A percentile compares a stretch with the other conserved stretches of the same genome.
These are phyloP conservation scores for Cephalopachus bancanus DNA, from an alignment of 2,797 vertebrate genomes.

Conservation along the genomic window DNA sequence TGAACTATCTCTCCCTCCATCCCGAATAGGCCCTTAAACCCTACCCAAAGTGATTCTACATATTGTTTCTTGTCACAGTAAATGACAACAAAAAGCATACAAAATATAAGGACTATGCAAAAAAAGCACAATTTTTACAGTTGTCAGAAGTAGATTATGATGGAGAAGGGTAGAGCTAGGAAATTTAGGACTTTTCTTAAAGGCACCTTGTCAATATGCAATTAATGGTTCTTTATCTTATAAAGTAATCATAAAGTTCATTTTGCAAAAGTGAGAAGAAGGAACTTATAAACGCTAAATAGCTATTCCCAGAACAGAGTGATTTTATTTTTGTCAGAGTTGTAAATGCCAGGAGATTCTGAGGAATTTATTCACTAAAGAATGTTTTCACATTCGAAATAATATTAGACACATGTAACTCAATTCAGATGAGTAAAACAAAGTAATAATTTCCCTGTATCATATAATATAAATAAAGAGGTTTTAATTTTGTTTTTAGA, in stretches of 20 bases:
- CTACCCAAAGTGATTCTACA: not conserved
- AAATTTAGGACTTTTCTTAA: not conserved
- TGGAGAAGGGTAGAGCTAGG: not conserved
- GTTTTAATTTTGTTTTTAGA: slow-evolving; percentile 23
- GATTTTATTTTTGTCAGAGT: not conserved
- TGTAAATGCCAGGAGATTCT: slow-evolving; percentile 20
- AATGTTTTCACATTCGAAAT: slow-evolving; percentile 24
- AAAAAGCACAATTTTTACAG: not conserved
- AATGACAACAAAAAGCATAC: not conserved
- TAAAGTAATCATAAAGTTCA: not conserved
- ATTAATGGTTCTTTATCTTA: not conserved
- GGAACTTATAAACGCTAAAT: not conserved
- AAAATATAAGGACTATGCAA: slow-evolving; percentile 15
- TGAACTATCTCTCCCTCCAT: not conserved
- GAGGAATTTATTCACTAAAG: slow-evolving; percentile 37
- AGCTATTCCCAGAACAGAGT: not conserved
- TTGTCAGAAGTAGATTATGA: not conserved
- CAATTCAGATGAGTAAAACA: slow-evolving; percentile 4
- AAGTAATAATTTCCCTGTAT: not conserved
- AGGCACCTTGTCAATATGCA: not conserved
- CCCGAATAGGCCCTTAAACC: not conserved
- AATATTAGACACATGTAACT: slow-evolving; percentile 35
- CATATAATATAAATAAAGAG: not conserved
- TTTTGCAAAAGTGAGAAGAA: slow-evolving; percentile 29
- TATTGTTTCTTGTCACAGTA: not conserved